These are phyloP conservation scores for Channallabes apus DNA, from an alignment of 2,797 vertebrate species.

Conservation along the genomic window DNA sequence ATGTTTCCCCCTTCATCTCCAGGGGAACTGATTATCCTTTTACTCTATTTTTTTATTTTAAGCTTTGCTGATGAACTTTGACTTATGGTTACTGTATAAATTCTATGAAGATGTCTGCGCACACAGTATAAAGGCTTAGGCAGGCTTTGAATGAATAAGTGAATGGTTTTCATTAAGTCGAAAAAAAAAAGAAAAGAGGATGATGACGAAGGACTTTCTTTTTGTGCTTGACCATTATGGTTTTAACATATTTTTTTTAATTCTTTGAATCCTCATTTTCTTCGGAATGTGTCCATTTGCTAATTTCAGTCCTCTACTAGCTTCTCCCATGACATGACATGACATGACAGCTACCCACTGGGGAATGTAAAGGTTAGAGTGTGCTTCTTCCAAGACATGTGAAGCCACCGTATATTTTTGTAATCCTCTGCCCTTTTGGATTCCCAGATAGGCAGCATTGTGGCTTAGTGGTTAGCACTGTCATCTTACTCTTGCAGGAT, in stretches of 20 bases:
- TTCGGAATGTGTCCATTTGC: neutral
- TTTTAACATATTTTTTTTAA: too few relatives aligned
- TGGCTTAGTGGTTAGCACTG: too few relatives aligned
- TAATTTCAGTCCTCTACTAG: neutral
- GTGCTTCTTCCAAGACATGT: conserved; percentile 30
- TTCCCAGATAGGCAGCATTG: neutral
- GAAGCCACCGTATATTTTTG: neutral
- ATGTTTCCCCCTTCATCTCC: conserved; percentile 16
- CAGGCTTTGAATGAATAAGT: neutral
- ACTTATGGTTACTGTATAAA: neutral
- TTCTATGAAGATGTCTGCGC: conserved; percentile 50
- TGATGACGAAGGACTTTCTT: conserved; percentile 1
- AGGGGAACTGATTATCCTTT: neutral
- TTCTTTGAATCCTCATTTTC: neutral
- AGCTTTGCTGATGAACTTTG: conserved; percentile 17
- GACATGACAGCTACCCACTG: neutral
- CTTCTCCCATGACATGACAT: neutral
- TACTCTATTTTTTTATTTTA: neutral
- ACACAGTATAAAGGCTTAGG: conserved; percentile 10
- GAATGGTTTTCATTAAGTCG: conserved; percentile 57
- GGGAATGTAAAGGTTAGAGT: conserved; percentile 14
- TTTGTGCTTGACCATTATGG: neutral
- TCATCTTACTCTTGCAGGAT: too few relatives aligned
- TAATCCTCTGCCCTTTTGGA: conserved; percentile 9
- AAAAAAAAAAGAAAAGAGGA: conserved; percentile 60